phyloP scores from a whole-genome alignment of 35 echinoderm and acorn worm genomes.

The Ophioderma brevispina region DNA sequence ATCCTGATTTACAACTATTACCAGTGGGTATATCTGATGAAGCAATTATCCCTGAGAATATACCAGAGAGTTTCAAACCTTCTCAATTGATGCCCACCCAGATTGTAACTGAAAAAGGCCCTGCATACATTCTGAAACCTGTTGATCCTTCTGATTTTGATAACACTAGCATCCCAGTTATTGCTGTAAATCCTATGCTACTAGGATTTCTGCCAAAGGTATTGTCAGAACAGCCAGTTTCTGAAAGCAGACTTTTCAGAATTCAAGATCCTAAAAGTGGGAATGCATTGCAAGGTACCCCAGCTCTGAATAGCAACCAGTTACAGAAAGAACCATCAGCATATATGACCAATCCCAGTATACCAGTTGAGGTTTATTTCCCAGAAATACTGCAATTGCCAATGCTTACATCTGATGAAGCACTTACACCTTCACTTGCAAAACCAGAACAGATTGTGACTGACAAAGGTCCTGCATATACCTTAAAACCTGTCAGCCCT shows the following conservation, averaged over 20 bases:
- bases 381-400: not conserved
- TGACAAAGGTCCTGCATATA: constrained; percentile 57
- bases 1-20: not conserved
- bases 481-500: constrained; percentile 11
- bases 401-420: not conserved
- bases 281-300: not conserved
- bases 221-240: not conserved
- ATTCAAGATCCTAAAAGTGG: constrained; percentile 37
- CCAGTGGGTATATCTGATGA: not conserved
- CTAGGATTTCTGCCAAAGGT: not conserved
- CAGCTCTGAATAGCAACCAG: constrained; percentile 25
- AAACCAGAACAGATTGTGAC: constrained; percentile 53
- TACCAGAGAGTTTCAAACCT: not conserved
- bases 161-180: not conserved
- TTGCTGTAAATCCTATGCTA: not conserved
- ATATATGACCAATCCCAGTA: constrained; percentile 24
- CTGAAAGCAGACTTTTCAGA: not conserved
- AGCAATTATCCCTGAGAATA: not conserved
- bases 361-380: constrained; percentile 18
- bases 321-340: constrained; percentile 32
- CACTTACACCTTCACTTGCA: not conserved
- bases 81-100: not conserved
- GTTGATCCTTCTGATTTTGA: not conserved
- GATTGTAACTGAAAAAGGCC: constrained; percentile 27
- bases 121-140: constrained; percentile 17